phyloP scores from a whole-genome alignment of 64 coral and sea anemone genomes.

The Porites australiensis region DNA sequence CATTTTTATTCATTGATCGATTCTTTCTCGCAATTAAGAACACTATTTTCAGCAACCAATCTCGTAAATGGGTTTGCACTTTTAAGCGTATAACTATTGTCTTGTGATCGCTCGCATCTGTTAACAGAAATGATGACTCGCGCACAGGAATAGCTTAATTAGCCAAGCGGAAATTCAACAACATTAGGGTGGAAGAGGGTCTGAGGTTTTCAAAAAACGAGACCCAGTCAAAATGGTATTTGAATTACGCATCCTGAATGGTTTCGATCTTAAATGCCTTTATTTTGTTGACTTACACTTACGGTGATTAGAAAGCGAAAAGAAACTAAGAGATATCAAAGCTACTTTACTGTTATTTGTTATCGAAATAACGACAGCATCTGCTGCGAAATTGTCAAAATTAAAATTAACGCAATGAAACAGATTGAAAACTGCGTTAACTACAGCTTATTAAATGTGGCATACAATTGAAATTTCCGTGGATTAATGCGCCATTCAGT shows the following conservation, averaged over 20 bases:
- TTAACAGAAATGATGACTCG: slow-evolving; percentile 23
- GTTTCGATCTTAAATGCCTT: slow-evolving; percentile 2
- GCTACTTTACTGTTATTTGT: slow-evolving; percentile 21
- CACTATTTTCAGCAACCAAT: not conserved
- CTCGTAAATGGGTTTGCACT: slow-evolving; percentile 31
- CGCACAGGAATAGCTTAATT: slow-evolving; percentile 19
- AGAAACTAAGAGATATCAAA: not conserved
- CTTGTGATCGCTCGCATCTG: slow-evolving; percentile 16
- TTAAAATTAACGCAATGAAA: slow-evolving; percentile 43
- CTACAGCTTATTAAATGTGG: slow-evolving; percentile 17
- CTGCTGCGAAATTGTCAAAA: slow-evolving; percentile 44
- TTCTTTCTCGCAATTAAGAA: not conserved
- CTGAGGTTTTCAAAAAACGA: not conserved
- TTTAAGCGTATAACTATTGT: slow-evolving; percentile 25
- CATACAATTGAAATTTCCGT: slow-evolving; percentile 12
- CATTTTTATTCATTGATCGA: not conserved
- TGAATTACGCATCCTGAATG: not conserved
- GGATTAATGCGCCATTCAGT: slow-evolving; percentile 30
- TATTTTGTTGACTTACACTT: slow-evolving; percentile 2
- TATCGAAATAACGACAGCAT: slow-evolving; percentile 42
- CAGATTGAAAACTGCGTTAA: slow-evolving; percentile 52
- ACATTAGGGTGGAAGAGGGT: slow-evolving; percentile 20
- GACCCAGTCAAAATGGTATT: not conserved
- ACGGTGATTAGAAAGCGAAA: not conserved
- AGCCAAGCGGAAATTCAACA: slow-evolving; percentile 31